Evolutionary conservation across 1,140 invertebrate genomes (phyloP).

Genomic region (Euura saliciscinereae): DNA sequence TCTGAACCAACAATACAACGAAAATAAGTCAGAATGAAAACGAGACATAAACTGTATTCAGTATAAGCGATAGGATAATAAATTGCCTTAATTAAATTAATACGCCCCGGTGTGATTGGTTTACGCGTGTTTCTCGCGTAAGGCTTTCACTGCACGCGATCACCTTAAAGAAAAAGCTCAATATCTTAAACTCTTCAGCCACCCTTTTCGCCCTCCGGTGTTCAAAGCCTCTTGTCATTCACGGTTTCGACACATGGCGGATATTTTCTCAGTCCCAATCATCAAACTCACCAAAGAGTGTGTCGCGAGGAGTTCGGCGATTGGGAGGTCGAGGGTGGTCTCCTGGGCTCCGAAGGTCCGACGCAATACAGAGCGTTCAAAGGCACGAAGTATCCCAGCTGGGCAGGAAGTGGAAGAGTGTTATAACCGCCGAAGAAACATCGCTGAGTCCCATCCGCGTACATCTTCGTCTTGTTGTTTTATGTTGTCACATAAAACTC

Average conservation of each 20-base stretch:
- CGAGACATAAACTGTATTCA: not conserved
- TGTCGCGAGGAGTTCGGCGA: slow-evolving; percentile 28
- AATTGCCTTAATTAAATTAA: not conserved
- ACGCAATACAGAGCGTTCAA: slow-evolving; percentile 38
- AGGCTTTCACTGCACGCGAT: slow-evolving; percentile 24
- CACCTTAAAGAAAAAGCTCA: too few relatives aligned
- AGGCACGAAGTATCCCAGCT: slow-evolving; percentile 47
- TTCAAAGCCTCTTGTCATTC: too few relatives aligned
- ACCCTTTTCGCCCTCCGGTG: too few relatives aligned
- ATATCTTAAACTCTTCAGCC: too few relatives aligned
- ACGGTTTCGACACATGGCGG: too few relatives aligned
- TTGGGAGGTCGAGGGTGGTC: slow-evolving; percentile 26
- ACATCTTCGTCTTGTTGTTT: slow-evolving; percentile 18
- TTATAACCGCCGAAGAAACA: slow-evolving; percentile 37
- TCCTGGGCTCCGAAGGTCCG: slow-evolving; percentile 26
- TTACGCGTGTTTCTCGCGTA: slow-evolving; percentile 19
- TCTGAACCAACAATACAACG: not conserved
- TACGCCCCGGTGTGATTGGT: slow-evolving; percentile 1
- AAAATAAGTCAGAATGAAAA: not conserved
- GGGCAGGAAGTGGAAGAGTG: slow-evolving; percentile 40
- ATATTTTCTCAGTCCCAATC: too few relatives aligned
- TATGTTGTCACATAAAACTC: too few relatives aligned
- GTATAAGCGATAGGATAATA: not conserved
- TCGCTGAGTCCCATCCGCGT: slow-evolving; percentile 23
- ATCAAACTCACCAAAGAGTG: slow-evolving; percentile 33